A percentile compares a stretch with the other conserved stretches of the same genome.
Conservation (phyloP, 2,113 vertebrate species). For the Empidonax traillii region DNA sequence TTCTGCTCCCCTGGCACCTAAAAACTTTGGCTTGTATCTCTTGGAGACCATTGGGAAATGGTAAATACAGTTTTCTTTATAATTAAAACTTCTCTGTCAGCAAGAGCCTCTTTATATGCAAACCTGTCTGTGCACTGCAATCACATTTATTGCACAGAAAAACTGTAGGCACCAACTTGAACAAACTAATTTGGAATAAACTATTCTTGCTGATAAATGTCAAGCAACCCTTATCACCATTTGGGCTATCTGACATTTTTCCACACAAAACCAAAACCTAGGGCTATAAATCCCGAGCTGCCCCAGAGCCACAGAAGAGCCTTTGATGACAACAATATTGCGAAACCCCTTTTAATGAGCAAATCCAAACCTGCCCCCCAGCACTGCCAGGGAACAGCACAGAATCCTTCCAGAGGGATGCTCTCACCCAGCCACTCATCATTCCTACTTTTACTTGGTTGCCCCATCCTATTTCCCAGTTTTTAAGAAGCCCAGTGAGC, state of each 20-base stretch:
- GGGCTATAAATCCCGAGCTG: background rate
- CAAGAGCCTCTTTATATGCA: background rate
- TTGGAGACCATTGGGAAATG: background rate
- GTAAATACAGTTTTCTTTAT: background rate
- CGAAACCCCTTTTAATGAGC: background rate
- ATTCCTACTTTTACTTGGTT: background rate
- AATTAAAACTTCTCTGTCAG: background rate
- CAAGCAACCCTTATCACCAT: background rate
- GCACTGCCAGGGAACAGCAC: background rate
- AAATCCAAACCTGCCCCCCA: background rate
- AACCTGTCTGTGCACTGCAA: background rate
- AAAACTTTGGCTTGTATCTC: background rate
- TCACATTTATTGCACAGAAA: background rate
- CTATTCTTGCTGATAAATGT: background rate
- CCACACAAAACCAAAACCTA: background rate
- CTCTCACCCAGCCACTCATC: background rate
- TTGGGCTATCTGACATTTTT: background rate
- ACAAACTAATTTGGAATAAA: background rate
- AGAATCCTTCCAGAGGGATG: background rate
- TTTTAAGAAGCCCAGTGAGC: background rate
- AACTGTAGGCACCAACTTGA: background rate
- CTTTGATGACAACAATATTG: background rate
- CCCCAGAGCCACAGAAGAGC: background rate
- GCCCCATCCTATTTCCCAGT: background rate
- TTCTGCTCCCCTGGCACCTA: background rate